Evolutionary conservation across 2,888 invertebrate species (phyloP).

Genomic region (Ptychoptera albimana): DNA sequence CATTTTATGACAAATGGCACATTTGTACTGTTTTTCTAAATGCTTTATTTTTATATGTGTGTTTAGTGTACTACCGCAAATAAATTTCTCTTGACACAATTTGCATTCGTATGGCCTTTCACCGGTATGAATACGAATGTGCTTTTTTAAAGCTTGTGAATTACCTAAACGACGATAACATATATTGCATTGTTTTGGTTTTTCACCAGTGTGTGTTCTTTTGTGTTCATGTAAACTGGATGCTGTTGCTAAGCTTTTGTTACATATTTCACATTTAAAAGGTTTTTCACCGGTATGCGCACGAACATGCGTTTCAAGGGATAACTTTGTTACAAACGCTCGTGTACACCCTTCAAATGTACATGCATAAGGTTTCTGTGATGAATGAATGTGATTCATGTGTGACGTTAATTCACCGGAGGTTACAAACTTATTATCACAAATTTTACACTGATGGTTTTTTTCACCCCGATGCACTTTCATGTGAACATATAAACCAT

Average conservation of each 20-base stretch:
- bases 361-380: constrained; percentile 12
- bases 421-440: constrained; percentile 14
- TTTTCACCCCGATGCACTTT: constrained; percentile 14
- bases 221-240: constrained; percentile 13
- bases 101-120: neutral
- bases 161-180: constrained; percentile 9
- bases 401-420: constrained; percentile 13
- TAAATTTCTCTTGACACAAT: neutral
- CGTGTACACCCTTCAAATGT: constrained; percentile 11
- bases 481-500: constrained; percentile 15
- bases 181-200: constrained; percentile 10
- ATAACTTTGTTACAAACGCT: constrained; percentile 12
- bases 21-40: neutral
- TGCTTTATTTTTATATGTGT: constrained; percentile 1
- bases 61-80: neutral
- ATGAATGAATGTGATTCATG: constrained; percentile 13
- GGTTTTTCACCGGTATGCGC: constrained; percentile 13
- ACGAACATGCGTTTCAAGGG: constrained; percentile 12
- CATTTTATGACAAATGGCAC: neutral
- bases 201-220: constrained; percentile 12
- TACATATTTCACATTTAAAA: constrained; percentile 11
- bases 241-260: constrained; percentile 11
- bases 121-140: constrained; percentile 10
- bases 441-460: constrained; percentile 13
- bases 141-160: constrained; percentile 11